phyloP scores from a whole-genome alignment of 2,797 vertebrate genomes.

The Phalanger gymnotis region DNA sequence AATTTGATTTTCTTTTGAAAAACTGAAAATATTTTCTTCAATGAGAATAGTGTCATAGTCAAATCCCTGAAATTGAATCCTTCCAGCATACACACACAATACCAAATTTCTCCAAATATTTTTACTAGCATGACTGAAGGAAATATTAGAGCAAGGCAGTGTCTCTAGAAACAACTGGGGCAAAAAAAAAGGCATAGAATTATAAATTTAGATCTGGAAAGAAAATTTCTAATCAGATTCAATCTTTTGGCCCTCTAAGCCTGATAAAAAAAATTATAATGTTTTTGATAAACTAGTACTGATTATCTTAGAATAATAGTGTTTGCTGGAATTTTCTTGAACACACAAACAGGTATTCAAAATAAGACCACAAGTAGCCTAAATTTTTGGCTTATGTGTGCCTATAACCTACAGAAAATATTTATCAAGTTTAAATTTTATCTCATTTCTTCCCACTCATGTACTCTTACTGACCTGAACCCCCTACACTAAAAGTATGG shows the following conservation, averaged over 20 bases:
- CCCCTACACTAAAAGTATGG: neutral
- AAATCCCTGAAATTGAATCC: neutral
- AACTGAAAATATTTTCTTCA: neutral
- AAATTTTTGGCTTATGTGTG: neutral
- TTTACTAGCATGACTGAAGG: constrained; percentile 2
- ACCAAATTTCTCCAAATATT: neutral
- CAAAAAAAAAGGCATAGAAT: neutral
- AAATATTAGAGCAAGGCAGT: neutral
- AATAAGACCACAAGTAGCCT: neutral
- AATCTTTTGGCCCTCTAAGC: neutral
- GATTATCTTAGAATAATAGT: neutral
- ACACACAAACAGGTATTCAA: neutral
- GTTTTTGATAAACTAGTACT: constrained; percentile 6
- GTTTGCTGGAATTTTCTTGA: constrained; percentile 31
- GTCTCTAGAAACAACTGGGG: neutral
- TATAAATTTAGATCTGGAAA: neutral
- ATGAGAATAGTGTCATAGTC: neutral
- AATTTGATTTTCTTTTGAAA: neutral
- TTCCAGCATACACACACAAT: neutral
- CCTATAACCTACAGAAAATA: constrained; percentile 9
- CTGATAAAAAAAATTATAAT: neutral
- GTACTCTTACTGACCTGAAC: neutral
- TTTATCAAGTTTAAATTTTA: constrained; percentile 13
- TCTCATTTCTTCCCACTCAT: constrained; percentile 11
- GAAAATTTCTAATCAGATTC: neutral